Evolutionary conservation across 2,113 vertebrate species (phyloP), one percentile per base, ranked within the genome.

Genomic region (Mirza zaza): DNA sequence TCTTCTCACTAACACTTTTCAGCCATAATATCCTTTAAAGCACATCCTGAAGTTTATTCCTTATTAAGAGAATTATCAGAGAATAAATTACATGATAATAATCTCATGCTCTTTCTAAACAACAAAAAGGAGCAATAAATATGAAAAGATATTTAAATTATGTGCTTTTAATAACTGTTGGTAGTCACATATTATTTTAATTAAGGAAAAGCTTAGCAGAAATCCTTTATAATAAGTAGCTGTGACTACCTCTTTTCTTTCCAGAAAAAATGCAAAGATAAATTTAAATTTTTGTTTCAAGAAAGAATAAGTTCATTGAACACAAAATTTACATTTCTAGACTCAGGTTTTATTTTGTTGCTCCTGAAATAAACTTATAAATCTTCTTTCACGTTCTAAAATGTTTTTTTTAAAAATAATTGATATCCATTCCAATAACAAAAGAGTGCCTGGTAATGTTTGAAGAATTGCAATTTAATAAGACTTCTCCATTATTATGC

Each of bases 11-110:
- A 25, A 65, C 7, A 45, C 48, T 84, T 82, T 81, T 86, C 15
- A 91, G 86, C 11, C 42, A 17, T 70, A 91, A 71, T 75, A 67
- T 80, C 81, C 77, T 93, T 77, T 88, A 70, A 95, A 90, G 50
- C 29, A 89, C 45, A 45, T 90, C 32, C 45, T 86, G 36, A 84
- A 93, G 20, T 90, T 76, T 88, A 90, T 93, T 75, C 59, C 59
- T 91, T 92, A 96, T 94, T 95, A 91, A 84, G 36, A 70, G 77
- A 96, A 86, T 95, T 95, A 97, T 93, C 76, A 32, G 32, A 59
- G 57, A 77, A 65, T 55, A 95, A 93, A 87, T 92, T 39, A 61
- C 71, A 48, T 11, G 21, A 32, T 50, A 90, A 93, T 87, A 84
- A 92, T 93, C 42, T 57, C 11, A 34, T 57, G 12, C 59, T 85